Percentiles rank a stretch among this genome's conserved stretches.
Conservation (phyloP, 2,888 invertebrate genomes). For the Pachymerium ferrugineum region DNA sequence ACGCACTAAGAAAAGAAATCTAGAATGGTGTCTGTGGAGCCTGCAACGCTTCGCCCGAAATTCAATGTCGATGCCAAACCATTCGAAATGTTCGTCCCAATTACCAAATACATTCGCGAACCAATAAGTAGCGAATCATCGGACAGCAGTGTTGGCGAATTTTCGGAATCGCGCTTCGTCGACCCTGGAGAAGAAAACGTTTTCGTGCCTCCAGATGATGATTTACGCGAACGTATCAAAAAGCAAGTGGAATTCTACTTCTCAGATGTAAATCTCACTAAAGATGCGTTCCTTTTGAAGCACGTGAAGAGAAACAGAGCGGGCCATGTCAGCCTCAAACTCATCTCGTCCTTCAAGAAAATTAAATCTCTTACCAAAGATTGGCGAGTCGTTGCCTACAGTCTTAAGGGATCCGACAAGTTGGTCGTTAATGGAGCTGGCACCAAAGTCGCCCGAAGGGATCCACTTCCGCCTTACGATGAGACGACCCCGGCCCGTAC, state of each 20-base stretch:
- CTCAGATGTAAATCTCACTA: constrained; percentile 88
- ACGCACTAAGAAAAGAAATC: too few relatives aligned
- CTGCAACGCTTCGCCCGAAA: background rate
- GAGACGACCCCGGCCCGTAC: constrained; percentile 89
- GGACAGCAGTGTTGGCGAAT: background rate
- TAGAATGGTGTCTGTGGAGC: background rate
- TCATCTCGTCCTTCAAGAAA: constrained; percentile 90
- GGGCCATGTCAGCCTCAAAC: constrained; percentile 87
- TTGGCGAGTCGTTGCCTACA: constrained; percentile 85
- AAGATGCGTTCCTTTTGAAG: constrained; percentile 90
- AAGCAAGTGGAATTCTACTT: constrained; percentile 93
- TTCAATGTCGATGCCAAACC: constrained; percentile 32
- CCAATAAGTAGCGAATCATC: constrained; percentile 28
- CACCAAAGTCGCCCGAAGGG: constrained; percentile 78
- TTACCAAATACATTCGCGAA: background rate
- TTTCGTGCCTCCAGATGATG: constrained; percentile 62
- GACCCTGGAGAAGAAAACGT: background rate
- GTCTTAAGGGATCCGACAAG: constrained; percentile 68
- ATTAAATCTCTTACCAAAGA: constrained; percentile 91
- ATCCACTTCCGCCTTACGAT: constrained; percentile 80
- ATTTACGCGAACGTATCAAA: constrained; percentile 69
- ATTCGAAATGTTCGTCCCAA: constrained; percentile 27
- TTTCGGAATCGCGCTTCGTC: background rate
- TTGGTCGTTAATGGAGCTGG: constrained; percentile 85
- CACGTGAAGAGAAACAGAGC: constrained; percentile 92